Conservation (phyloP, 2,888 invertebrate species). For the Sinotaia quadrata region DNA sequence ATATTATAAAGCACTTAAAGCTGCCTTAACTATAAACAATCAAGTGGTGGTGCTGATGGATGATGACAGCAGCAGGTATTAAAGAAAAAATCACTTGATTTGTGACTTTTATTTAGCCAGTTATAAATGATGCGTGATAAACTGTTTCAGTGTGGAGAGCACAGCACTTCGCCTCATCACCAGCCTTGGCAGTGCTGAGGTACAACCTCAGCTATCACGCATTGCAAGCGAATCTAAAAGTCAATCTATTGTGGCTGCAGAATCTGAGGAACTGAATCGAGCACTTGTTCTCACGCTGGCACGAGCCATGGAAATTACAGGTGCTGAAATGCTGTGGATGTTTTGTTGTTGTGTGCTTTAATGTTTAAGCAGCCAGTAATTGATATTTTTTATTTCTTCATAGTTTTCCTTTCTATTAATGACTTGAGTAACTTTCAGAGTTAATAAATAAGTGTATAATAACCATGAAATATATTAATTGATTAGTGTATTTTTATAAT, state of each 20-base stretch:
- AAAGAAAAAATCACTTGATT: no score
- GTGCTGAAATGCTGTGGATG: slow-evolving; percentile 73
- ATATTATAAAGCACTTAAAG: no score
- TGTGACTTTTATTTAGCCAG: no score
- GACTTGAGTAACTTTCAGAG: background rate
- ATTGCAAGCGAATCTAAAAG: slow-evolving; percentile 90
- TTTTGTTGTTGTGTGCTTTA: no score
- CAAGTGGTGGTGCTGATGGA: no score
- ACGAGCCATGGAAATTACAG: slow-evolving; percentile 93
- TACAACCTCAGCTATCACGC: slow-evolving; percentile 92
- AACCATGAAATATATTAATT: background rate
- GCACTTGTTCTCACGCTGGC: slow-evolving; percentile 94
- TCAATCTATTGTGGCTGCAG: slow-evolving; percentile 83
- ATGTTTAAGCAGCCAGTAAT: background rate
- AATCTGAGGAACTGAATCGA: slow-evolving; percentile 94
- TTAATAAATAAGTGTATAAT: no score
- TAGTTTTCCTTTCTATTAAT: background rate
- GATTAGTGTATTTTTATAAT: background rate
- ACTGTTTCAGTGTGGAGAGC: slow-evolving; percentile 81
- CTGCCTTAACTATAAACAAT: no score
- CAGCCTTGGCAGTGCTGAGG: slow-evolving; percentile 93
- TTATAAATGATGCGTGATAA: no score
- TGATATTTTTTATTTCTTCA: background rate
- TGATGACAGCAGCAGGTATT: no score
- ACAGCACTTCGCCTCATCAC: slow-evolving; percentile 89